A percentile compares a stretch with the other conserved stretches of the same genome.
Evolutionary conservation across 2,797 vertebrate genomes (phyloP).

Genomic region (Liparis tanakae): DNA sequence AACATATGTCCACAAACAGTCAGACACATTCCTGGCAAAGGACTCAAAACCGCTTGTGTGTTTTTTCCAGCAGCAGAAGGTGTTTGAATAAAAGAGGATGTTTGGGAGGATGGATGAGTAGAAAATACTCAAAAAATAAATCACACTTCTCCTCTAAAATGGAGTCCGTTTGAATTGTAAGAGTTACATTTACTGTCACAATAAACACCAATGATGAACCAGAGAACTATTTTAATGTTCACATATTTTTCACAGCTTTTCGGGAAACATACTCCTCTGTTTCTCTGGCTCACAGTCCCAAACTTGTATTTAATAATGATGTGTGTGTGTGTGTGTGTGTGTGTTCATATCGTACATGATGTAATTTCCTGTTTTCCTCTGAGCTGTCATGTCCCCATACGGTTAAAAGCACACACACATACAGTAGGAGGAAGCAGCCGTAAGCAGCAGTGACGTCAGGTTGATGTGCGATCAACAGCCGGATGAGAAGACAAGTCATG

Average conservation of each 20-base stretch:
- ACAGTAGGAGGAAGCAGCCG: slow-evolving; percentile 33
- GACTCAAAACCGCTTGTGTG: no score
- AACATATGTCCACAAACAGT: no score
- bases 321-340: slow-evolving; percentile 6
- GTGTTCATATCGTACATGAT: background rate
- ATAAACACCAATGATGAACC: background rate
- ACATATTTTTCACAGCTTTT: background rate
- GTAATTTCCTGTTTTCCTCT: slow-evolving; percentile 45
- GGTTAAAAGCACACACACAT: background rate
- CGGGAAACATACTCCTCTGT: background rate
- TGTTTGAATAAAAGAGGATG: no score
- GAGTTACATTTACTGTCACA: background rate
- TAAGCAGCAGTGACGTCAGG: slow-evolving; percentile 34
- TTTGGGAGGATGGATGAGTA: no score
- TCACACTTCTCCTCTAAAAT: no score
- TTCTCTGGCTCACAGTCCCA: background rate
- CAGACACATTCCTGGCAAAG: no score
- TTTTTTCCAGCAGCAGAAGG: no score
- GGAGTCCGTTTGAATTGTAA: background rate
- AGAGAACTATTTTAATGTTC: background rate
- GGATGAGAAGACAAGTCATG: slow-evolving; percentile 31
- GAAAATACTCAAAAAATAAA: no score
- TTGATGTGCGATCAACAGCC: slow-evolving; percentile 27
- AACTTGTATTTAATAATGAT: background rate
- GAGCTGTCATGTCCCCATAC: background rate